Conservation (phyloP, 2,888 invertebrate genomes). For the Ferdinandea cuprea region DNA sequence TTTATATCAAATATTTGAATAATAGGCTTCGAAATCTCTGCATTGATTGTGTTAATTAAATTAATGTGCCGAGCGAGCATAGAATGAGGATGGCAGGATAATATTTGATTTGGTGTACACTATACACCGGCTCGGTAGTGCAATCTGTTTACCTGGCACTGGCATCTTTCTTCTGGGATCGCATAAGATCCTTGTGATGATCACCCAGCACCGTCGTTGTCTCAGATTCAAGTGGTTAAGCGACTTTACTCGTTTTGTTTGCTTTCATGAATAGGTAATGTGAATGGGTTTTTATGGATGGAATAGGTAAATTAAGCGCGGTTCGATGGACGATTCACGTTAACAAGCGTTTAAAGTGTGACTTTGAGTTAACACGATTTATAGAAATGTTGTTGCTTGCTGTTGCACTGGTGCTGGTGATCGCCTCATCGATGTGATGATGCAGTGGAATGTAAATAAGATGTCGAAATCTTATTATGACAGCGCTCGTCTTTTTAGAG, state of each 20-base stretch:
- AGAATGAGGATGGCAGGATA: conserved; percentile 65
- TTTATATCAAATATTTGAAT: conserved; percentile 76
- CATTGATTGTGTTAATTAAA: conserved; percentile 75
- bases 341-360: conserved; percentile 75
- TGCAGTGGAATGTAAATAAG: conserved; percentile 70
- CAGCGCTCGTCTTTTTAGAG: conserved; percentile 18
- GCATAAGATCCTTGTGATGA: conserved; percentile 65
- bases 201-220: conserved; percentile 41
- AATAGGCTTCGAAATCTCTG: conserved; percentile 69
- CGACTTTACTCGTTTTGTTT: conserved; percentile 67
- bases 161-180: conserved; percentile 12
- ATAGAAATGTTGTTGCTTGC: conserved; percentile 36
- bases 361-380: conserved; percentile 74
- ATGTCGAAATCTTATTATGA: conserved; percentile 67
- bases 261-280: conserved; percentile 74
- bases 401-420: conserved; percentile 11
- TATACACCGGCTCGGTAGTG: conserved; percentile 14
- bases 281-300: conserved; percentile 74
- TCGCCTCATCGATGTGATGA: conserved; percentile 41
- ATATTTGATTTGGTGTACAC: conserved; percentile 70
- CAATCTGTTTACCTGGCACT: conserved; percentile 49
- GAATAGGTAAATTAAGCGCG: conserved; percentile 75
- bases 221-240: conserved; percentile 63
- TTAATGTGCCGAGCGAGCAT: conserved; percentile 66
- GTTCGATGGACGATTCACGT: conserved; percentile 75